phyloP scores from a whole-genome alignment of 2,113 vertebrate genomes.

The Dendropsophus ebraccatus region DNA sequence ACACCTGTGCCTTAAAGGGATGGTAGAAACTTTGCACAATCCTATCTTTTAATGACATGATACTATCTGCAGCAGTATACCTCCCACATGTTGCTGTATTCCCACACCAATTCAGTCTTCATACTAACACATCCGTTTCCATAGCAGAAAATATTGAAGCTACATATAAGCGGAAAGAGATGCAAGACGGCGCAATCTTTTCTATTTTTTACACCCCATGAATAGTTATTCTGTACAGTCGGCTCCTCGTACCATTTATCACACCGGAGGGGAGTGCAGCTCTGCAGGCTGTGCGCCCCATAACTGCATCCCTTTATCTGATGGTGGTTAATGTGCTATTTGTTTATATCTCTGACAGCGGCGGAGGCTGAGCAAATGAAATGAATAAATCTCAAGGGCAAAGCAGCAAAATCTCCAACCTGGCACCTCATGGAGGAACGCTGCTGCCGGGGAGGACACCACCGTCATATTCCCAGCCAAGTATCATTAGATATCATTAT shows the following conservation, averaged over 20 bases:
- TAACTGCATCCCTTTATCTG: conserved; percentile 1
- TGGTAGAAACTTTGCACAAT: no score
- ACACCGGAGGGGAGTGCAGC: neutral
- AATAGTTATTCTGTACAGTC: conserved; percentile 30
- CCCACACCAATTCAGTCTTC: neutral
- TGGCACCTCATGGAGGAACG: neutral
- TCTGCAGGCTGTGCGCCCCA: neutral
- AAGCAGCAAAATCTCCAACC: neutral
- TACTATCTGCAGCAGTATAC: neutral
- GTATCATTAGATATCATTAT: neutral
- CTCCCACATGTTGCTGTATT: neutral
- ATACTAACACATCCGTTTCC: neutral
- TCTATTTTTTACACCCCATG: neutral
- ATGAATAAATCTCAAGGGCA: conserved; percentile 44
- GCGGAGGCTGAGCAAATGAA: conserved; percentile 25
- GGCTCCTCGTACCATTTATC: neutral
- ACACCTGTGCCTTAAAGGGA: neutral
- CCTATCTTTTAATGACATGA: no score
- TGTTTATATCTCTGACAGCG: conserved; percentile 30
- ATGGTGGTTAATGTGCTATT: conserved; percentile 23
- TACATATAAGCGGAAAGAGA: neutral
- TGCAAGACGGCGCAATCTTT: neutral
- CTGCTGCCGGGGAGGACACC: neutral
- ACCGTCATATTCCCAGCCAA: neutral
- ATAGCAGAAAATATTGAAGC: neutral